These are phyloP conservation scores for Nothura maculosa DNA, from an alignment of 2,797 vertebrate species.

Conservation along the genomic window DNA sequence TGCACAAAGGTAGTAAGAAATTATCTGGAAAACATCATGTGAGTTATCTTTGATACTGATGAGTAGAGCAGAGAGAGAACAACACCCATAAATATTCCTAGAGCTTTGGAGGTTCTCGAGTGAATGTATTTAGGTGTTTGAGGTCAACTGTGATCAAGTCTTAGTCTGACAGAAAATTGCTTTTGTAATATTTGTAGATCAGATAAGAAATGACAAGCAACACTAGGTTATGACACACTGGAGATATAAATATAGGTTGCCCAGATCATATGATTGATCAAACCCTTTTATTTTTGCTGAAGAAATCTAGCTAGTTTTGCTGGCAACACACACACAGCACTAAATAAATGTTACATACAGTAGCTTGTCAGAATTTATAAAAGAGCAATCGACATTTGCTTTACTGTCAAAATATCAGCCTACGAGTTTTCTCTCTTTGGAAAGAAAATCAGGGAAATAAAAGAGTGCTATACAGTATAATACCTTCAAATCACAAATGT, in stretches of 20 bases:
- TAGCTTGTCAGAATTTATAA: constrained; percentile 73
- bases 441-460: constrained; percentile 50
- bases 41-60: neutral
- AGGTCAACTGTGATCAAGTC: constrained; percentile 71
- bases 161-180: constrained; percentile 71
- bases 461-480: neutral
- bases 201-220: constrained; percentile 79
- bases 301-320: constrained; percentile 67
- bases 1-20: neutral
- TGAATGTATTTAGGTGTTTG: constrained; percentile 61
- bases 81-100: neutral
- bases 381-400: constrained; percentile 76
- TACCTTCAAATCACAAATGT: constrained; percentile 55
- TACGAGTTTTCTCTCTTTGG: constrained; percentile 65
- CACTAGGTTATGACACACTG: constrained; percentile 64
- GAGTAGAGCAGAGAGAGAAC: neutral
- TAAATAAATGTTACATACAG: constrained; percentile 69
- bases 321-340: constrained; percentile 57
- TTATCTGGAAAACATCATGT: neutral
- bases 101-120: constrained; percentile 51
- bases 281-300: constrained; percentile 51
- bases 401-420: constrained; percentile 78
- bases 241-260: constrained; percentile 56
- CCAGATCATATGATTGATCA: constrained; percentile 51
- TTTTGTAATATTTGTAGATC: constrained; percentile 76